These are phyloP conservation scores for Junonia oenone DNA, from an alignment of 2,888 invertebrate species.

Conservation along the genomic window DNA sequence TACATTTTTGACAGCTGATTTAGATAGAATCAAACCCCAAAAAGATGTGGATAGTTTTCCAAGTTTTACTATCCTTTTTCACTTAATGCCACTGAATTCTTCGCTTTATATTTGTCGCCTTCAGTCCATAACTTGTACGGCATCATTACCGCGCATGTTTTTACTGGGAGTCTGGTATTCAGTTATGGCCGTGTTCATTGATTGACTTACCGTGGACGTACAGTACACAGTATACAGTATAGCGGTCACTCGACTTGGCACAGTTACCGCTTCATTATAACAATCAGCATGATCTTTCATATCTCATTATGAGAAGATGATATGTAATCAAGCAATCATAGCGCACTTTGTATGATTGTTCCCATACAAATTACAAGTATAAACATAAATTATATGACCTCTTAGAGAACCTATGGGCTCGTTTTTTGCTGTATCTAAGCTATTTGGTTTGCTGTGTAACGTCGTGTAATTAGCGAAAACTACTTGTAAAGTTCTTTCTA, in stretches of 20 bases:
- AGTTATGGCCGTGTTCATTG: conserved; percentile 17
- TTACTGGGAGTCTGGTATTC: conserved; percentile 13
- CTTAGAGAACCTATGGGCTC: no score
- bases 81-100: no score
- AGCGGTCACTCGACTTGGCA: conserved; percentile 16
- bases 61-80: no score
- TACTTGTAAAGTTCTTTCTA: no score
- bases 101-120: background rate
- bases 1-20: no score
- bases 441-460: no score
- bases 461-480: no score
- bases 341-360: background rate
- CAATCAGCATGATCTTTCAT: background rate
- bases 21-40: no score
- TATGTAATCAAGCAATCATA: background rate
- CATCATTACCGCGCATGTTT: conserved; percentile 14
- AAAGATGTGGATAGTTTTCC: no score
- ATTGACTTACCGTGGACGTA: conserved; percentile 14
- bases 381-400: no score
- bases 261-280: conserved; percentile 4
- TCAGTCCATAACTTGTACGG: background rate
- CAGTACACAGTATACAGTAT: conserved; percentile 4
- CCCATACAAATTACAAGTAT: background rate
- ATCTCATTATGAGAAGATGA: background rate
- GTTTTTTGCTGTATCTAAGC: no score